These are phyloP conservation scores for Euleptes europaea DNA, from an alignment of 2,113 vertebrate species.

Conservation along the genomic window DNA sequence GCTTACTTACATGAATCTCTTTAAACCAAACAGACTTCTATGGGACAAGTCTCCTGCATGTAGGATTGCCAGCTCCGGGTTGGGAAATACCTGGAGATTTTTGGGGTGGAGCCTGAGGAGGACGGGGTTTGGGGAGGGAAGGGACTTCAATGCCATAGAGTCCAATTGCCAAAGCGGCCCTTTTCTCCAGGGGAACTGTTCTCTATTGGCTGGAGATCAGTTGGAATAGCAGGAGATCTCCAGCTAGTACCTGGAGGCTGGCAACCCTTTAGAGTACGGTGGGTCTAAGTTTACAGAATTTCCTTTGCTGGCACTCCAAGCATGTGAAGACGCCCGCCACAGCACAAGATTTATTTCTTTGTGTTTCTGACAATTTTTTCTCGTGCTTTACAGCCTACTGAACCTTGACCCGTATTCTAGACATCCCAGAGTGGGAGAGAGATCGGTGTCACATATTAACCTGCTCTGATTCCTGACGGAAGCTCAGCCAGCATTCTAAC, in stretches of 20 bases:
- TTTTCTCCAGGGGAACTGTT: no score
- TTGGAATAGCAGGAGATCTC: no score
- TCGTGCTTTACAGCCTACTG: constrained; percentile 2
- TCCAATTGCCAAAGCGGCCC: no score
- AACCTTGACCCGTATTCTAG: neutral
- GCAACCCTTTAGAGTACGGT: neutral
- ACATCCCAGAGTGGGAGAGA: neutral
- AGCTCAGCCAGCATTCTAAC: neutral
- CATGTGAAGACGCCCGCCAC: neutral
- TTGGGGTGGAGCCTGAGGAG: no score
- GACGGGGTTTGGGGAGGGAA: no score
- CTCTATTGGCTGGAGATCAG: no score
- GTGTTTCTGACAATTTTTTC: neutral
- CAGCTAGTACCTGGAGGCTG: no score
- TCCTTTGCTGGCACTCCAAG: neutral
- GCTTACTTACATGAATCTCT: neutral
- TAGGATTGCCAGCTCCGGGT: no score
- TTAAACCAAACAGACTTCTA: neutral
- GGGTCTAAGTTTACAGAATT: neutral
- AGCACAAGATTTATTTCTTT: neutral
- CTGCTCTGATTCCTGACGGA: constrained; percentile 13
- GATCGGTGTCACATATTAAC: constrained; percentile 17
- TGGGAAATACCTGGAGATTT: no score
- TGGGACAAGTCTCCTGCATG: no score
- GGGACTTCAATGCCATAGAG: no score